Percentiles rank a stretch among this genome's conserved stretches.
These are phyloP conservation scores for Melieria omissa DNA, from an alignment of 2,888 invertebrate genomes.

Conservation along the genomic window DNA sequence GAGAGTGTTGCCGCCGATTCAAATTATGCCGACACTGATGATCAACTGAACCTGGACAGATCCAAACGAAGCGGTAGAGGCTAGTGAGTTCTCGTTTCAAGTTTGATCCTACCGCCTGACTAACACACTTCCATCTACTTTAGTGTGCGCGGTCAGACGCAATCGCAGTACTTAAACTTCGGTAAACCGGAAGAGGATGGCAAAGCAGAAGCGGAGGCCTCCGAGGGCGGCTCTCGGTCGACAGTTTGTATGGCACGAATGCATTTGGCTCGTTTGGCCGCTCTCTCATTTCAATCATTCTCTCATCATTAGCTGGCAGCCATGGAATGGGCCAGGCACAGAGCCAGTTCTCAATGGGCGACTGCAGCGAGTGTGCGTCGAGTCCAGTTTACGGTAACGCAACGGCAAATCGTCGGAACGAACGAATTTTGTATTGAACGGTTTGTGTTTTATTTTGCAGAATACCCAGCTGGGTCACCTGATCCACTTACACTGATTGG, in stretches of 20 bases:
- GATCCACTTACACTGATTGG: constrained; percentile 50
- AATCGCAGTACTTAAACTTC: constrained; percentile 83
- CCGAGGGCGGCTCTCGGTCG: constrained; percentile 68
- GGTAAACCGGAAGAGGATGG: constrained; percentile 74
- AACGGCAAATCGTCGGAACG: background rate
- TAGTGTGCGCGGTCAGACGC: constrained; percentile 77
- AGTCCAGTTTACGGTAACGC: constrained; percentile 48
- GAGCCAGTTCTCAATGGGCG: constrained; percentile 79
- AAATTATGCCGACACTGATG: constrained; percentile 38
- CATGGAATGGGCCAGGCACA: constrained; percentile 91
- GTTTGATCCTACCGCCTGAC: background rate
- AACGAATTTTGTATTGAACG: background rate
- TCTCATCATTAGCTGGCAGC: constrained; percentile 73
- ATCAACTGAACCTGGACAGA: constrained; percentile 44
- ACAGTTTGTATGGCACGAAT: constrained; percentile 61
- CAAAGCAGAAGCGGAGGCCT: constrained; percentile 85
- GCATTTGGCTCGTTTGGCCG: background rate
- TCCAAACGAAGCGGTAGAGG: constrained; percentile 61
- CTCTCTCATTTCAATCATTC: background rate
- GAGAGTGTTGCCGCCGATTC: constrained; percentile 49
- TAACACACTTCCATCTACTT: background rate
- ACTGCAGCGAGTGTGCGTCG: constrained; percentile 54
- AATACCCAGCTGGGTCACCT: constrained; percentile 51
- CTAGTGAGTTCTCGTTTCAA: constrained; percentile 56
- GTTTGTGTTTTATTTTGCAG: constrained; percentile 27